Evolutionary conservation across 2,113 vertebrate genomes (phyloP), one percentile per base, ranked within the genome.

Genomic region (Nesogale talazaci): DNA sequence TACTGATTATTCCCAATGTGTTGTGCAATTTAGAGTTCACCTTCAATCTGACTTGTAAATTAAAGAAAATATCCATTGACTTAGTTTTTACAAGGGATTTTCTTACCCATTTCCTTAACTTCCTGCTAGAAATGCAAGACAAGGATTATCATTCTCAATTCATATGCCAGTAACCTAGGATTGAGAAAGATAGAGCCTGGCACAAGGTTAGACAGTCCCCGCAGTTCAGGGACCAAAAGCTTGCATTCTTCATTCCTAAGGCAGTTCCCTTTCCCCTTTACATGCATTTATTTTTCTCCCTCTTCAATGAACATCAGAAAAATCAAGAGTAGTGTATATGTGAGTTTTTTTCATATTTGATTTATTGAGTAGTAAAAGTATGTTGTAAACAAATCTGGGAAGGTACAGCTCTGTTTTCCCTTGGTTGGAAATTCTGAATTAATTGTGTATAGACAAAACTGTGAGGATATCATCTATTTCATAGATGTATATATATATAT

Each of bases 401-500:
- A 95, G 86, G 92, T 61, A 80, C 40, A 88, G 80, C 56, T 95
- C 6, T 92, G 6, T 69, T 22, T 22, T 70, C 23, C 12, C 83
- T 87, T 94, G 92, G 91, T 93, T 94, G 88, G 87, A 94, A 96
- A 94, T 61, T 95, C 57, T 94, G 89, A 95, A 83, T 90, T 87
- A 93, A 92, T 56, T 77, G 40, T 86, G 88, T 87, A 74, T 78
- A 61, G 19, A 27, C 40, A 14, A 46, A 89, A 22, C 20, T 75
- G 20, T 19, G 38, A 89, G 2, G 2, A 40, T 65, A 70, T 9
- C 6, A 74, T 52, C 91, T 67, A 77, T 86, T 67, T 75, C 67
- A 74, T 72, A 36, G 10, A 23, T 72, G 36, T 72, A 31, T 67
- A 79, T 67, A 74, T 72, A 36, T 22, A 23, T 72, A 72, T 72